These are phyloP conservation scores for Macropus fuliginosus DNA, from an alignment of 2,797 vertebrate species.

Conservation along the genomic window DNA sequence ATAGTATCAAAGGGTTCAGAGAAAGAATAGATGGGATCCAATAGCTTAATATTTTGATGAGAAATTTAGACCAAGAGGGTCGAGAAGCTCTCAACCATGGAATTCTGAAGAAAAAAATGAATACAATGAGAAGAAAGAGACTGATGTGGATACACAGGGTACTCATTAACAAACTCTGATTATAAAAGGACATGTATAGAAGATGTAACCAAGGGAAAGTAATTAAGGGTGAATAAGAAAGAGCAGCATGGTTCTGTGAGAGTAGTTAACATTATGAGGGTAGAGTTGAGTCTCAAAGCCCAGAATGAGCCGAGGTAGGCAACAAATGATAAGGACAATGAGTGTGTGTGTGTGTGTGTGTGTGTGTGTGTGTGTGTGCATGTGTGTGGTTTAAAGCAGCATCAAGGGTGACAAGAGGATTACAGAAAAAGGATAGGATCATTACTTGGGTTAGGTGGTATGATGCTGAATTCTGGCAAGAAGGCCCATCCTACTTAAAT, in stretches of 20 bases:
- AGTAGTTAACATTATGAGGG: neutral
- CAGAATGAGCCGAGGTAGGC: neutral
- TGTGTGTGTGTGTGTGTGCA: neutral
- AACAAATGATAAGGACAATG: neutral
- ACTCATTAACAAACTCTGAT: neutral
- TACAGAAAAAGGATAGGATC: neutral
- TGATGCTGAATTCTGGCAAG: neutral
- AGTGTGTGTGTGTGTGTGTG: neutral
- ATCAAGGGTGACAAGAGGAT: neutral
- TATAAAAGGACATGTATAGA: neutral
- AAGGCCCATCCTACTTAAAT: neutral
- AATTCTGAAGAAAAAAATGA: neutral
- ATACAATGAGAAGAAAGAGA: neutral
- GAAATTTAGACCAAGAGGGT: neutral
- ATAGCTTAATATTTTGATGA: neutral
- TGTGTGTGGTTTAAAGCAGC: neutral
- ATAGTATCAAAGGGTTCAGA: neutral
- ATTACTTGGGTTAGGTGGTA: neutral
- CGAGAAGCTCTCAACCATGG: neutral
- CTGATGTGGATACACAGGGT: neutral
- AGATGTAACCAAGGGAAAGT: neutral
- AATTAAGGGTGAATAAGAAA: neutral
- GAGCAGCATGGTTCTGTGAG: neutral
- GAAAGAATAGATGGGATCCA: neutral
- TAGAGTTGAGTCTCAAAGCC: neutral